Conservation (phyloP, 2,797 vertebrate species). For the Peromyscus nudipes region DNA sequence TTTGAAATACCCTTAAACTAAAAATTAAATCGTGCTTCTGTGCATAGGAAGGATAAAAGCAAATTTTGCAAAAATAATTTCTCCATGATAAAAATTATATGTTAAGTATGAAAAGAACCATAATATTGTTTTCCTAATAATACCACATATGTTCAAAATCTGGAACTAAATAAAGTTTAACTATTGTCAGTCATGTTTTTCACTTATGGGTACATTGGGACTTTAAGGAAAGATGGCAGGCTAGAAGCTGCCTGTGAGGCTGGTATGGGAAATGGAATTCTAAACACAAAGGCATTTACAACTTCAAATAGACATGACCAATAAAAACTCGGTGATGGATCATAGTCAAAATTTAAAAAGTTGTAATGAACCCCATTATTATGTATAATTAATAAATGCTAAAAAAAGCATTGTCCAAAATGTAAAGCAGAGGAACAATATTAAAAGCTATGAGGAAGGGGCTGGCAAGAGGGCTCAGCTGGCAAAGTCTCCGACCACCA, state of each 20-base stretch:
- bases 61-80: constrained; percentile 51
- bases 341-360: not conserved
- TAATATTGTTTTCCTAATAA: constrained; percentile 54
- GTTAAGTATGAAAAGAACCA: not conserved
- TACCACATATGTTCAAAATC: constrained; percentile 8
- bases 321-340: not conserved
- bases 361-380: not conserved
- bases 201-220: not conserved
- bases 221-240: not conserved
- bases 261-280: not conserved
- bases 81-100: not conserved
- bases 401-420: not conserved
- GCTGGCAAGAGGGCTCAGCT: not conserved
- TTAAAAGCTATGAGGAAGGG: not conserved
- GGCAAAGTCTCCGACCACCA: not conserved
- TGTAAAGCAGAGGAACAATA: not conserved
- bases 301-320: not conserved
- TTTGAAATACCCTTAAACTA: constrained; percentile 66
- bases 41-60: not conserved
- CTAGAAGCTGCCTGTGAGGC: not conserved
- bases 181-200: constrained; percentile 41
- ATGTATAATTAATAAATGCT: not conserved
- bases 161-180: constrained; percentile 44
- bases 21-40: not conserved
- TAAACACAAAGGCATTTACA: not conserved